These are phyloP conservation scores for Scopus umbretta DNA, from an alignment of 2,113 vertebrate species.

Conservation along the genomic window DNA sequence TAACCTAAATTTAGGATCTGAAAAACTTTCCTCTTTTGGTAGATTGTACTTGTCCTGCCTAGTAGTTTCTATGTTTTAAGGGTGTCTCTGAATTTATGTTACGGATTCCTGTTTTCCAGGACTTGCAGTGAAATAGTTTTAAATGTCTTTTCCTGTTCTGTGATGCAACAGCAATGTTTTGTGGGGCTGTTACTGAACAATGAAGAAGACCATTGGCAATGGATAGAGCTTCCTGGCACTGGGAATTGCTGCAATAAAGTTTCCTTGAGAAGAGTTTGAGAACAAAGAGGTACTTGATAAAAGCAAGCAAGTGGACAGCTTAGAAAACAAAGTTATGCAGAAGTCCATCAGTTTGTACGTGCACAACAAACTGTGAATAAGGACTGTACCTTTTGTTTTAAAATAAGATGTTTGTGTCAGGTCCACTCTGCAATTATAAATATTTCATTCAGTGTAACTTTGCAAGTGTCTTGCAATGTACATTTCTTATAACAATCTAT, in stretches of 20 bases:
- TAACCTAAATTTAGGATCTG: background rate
- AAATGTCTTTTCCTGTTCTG: background rate
- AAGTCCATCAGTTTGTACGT: background rate
- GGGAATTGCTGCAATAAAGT: background rate
- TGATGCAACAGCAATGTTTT: background rate
- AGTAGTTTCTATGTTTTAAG: background rate
- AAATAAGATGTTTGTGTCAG: background rate
- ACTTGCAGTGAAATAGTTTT: background rate
- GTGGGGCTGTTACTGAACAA: background rate
- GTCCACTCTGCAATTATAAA: background rate
- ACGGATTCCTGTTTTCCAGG: background rate
- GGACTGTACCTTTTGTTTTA: background rate
- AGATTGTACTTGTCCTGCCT: background rate
- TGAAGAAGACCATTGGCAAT: background rate
- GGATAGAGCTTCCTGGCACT: background rate
- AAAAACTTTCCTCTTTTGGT: background rate
- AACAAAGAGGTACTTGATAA: background rate
- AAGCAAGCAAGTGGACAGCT: background rate
- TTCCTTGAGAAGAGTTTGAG: background rate
- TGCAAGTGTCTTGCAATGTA: background rate
- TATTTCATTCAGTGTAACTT: conserved; percentile 14
- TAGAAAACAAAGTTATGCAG: background rate
- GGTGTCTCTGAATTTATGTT: background rate
- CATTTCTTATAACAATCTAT: background rate
- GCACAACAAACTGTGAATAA: background rate